These are phyloP conservation scores for Clepsis dumicolana DNA, from an alignment of 2,888 invertebrate genomes.

Conservation along the genomic window DNA sequence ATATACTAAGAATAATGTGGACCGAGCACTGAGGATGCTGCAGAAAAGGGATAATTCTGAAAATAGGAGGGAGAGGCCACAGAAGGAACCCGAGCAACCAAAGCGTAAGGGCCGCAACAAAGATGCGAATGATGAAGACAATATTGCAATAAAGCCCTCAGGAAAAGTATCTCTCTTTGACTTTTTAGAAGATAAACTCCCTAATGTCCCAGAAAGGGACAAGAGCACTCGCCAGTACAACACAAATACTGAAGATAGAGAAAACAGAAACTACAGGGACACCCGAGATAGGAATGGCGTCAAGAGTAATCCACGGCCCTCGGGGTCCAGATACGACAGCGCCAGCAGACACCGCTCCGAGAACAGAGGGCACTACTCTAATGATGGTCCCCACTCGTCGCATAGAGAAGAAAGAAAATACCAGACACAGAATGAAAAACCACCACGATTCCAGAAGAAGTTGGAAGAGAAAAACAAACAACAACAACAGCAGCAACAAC, in stretches of 20 bases:
- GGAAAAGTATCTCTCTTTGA: constrained; percentile 93
- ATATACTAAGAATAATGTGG: constrained; percentile 90
- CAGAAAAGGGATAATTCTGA: constrained; percentile 86
- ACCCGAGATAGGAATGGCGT: constrained; percentile 70
- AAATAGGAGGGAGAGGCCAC: constrained; percentile 74
- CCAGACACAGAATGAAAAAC: constrained; percentile 82
- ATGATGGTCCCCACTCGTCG: constrained; percentile 67
- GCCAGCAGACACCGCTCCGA: constrained; percentile 67
- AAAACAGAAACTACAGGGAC: constrained; percentile 63
- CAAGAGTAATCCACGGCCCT: constrained; percentile 67
- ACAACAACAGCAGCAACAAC: constrained; percentile 65
- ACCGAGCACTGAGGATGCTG: constrained; percentile 89
- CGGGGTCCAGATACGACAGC: constrained; percentile 70
- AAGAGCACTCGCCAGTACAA: constrained; percentile 67
- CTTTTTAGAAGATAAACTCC: constrained; percentile 93
- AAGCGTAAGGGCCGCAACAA: constrained; percentile 82
- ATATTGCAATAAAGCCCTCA: constrained; percentile 89
- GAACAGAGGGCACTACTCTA: constrained; percentile 69
- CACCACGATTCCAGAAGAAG: constrained; percentile 88
- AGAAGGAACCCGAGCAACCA: constrained; percentile 73
- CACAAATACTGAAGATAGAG: constrained; percentile 65
- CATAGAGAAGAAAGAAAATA: constrained; percentile 77
- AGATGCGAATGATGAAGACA: constrained; percentile 83
- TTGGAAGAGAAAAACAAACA: constrained; percentile 80
- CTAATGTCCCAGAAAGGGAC: constrained; percentile 83